These are phyloP conservation scores for Neodiprion pinetum DNA, from an alignment of 1,140 invertebrate species.

Conservation along the genomic window DNA sequence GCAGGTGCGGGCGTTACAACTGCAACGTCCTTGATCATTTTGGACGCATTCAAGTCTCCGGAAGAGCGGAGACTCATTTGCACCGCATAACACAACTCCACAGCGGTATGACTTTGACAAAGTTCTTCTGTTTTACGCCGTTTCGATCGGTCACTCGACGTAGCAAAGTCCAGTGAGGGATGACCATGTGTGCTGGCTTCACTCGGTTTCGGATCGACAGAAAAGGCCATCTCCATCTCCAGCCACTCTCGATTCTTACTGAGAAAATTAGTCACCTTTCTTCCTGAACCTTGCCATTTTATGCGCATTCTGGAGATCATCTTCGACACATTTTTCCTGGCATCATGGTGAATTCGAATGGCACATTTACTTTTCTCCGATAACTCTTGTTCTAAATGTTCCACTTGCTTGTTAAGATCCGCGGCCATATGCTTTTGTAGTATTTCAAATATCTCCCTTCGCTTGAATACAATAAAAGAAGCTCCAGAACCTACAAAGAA, in stretches of 20 bases:
- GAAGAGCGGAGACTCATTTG: constrained; percentile 27
- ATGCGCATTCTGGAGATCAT: not conserved
- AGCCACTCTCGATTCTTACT: no score
- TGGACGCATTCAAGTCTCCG: constrained; percentile 26
- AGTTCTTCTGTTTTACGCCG: constrained; percentile 39
- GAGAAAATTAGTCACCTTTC: not conserved
- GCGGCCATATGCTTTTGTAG: not conserved
- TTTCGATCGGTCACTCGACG: constrained; percentile 35
- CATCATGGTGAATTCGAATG: not conserved
- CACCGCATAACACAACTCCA: constrained; percentile 34
- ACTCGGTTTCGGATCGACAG: constrained; percentile 25
- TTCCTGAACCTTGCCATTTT: not conserved
- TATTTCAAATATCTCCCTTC: no score
- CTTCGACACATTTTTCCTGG: not conserved
- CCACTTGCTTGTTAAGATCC: not conserved
- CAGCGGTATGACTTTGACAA: constrained; percentile 17
- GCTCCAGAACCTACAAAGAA: no score
- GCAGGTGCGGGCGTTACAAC: not conserved
- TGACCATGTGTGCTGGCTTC: constrained; percentile 24
- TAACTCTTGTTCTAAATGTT: not conserved
- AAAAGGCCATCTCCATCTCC: no score
- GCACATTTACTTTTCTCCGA: not conserved
- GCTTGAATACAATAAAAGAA: no score
- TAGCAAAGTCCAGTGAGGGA: constrained; percentile 28
- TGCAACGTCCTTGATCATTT: constrained; percentile 25